phyloP scores from a whole-genome alignment of 2,888 invertebrate genomes.

The Phorcus lineatus region DNA sequence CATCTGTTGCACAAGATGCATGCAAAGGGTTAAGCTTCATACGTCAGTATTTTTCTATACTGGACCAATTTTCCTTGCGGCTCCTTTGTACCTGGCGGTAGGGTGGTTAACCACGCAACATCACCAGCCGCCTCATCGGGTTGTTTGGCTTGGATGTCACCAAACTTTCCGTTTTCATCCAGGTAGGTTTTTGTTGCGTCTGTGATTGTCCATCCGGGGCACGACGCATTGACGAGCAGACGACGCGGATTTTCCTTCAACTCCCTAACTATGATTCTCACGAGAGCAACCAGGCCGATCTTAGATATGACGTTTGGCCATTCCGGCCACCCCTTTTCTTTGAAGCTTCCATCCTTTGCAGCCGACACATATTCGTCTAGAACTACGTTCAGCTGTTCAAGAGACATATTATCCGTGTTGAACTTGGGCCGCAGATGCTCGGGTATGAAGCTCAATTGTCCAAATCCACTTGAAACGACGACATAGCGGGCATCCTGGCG shows the following conservation, averaged over 20 bases:
- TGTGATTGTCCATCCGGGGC: conserved; percentile 56
- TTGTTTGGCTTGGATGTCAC: conserved; percentile 37
- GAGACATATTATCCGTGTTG: conserved; percentile 37
- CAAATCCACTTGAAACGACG: conserved; percentile 52
- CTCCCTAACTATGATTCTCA: conserved; percentile 42
- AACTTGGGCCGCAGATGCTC: conserved; percentile 33
- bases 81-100: conserved; percentile 46
- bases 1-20: no score
- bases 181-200: conserved; percentile 46
- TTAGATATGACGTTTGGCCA: conserved; percentile 43
- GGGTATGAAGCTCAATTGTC: conserved; percentile 39
- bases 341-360: conserved; percentile 45
- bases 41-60: conserved; percentile 38
- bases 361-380: conserved; percentile 50
- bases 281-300: conserved; percentile 45
- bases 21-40: neutral
- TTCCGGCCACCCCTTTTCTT: conserved; percentile 56
- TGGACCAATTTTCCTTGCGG: conserved; percentile 50
- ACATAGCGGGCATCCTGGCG: conserved; percentile 52
- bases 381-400: conserved; percentile 43
- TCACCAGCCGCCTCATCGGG: conserved; percentile 49
- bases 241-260: conserved; percentile 38
- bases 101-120: conserved; percentile 47
- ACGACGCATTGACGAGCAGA: conserved; percentile 51
- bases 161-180: conserved; percentile 43